Evolutionary conservation across 2,113 vertebrate species (phyloP), one percentile per base, ranked within the genome.

Genomic region (Rhipidura dahli): DNA sequence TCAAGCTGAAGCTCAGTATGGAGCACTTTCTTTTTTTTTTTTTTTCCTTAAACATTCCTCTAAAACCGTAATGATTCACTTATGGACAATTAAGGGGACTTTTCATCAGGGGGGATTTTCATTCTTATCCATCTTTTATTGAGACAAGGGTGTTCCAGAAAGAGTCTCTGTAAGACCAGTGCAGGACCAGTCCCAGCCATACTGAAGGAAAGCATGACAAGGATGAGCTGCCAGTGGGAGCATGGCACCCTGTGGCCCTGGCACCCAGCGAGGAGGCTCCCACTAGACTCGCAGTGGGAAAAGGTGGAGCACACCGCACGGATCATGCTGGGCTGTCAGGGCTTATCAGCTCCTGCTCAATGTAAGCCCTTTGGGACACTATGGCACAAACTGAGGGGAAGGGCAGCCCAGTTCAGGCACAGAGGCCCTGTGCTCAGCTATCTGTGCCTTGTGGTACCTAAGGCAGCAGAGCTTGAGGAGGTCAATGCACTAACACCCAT

Each of bases 1-100:
- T 57, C 73, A 94, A 76, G 53, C 51, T 89, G 91, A 89, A 91
- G 57, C 61, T 93, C 85, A 94, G 33, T 49, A 81, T 35, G 70
- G 45, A 84, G 10, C 23, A 79, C 28, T 10, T 5, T 51, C 31
- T n/a, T 11, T 23, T 40, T 47, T 15, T 6, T 6, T 33, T 30
- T 24, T 10, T 2, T 7, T 12, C 23, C 19, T 64, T 54, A 44
- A 76, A 61, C 23, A 49, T 77, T 77, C 50, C 63, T 88, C 30
- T 45, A 57, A 92, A 95, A 90, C 6, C 0, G 0, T 42, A 80
- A 53, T 30, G 12, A n/a, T 72, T 85, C 45, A 53, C 28, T 73
- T 85, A 60, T 3, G 13, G 30, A 53, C 40, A 85, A 42, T 69
- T 45, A 88, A 50, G 39, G 49, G 24, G 28, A 18, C 66, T 61